Percentiles rank a stretch among this genome's conserved stretches.
phyloP scores from a whole-genome alignment of 2,888 invertebrate species.

The Gastracanthus pulcherrimus region DNA sequence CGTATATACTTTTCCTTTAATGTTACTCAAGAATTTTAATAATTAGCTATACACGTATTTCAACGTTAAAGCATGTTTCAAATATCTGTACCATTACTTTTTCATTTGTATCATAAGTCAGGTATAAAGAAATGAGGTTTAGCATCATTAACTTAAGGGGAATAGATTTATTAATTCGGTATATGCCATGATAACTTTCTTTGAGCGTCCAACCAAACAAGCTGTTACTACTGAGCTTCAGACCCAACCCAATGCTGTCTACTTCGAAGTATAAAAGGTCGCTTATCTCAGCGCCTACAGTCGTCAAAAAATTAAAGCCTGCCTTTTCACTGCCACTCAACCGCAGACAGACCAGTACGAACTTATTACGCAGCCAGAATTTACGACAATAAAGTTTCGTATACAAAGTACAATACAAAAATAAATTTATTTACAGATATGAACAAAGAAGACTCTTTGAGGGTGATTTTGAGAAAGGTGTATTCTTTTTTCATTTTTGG shows the following conservation, averaged over 20 bases:
- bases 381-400: background rate
- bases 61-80: too few relatives aligned
- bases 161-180: background rate
- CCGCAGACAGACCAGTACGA: background rate
- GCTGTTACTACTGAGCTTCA: background rate
- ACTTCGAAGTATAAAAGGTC: background rate
- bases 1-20: too few relatives aligned
- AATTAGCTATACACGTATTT: too few relatives aligned
- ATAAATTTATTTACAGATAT: background rate
- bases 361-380: conserved; percentile 1
- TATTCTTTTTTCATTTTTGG: too few relatives aligned
- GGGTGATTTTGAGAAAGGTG: too few relatives aligned
- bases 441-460: too few relatives aligned
- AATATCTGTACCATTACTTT: background rate
- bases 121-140: background rate
- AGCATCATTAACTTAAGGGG: background rate
- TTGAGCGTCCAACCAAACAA: background rate
- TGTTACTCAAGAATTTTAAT: too few relatives aligned
- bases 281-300: background rate
- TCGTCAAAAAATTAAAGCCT: background rate
- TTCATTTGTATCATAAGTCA: background rate
- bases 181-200: background rate
- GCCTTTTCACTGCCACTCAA: conserved; percentile 11
- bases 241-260: background rate
- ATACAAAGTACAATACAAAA: background rate